Conservation (phyloP, 2,113 vertebrate species). For the Orientallactaga bullata region DNA sequence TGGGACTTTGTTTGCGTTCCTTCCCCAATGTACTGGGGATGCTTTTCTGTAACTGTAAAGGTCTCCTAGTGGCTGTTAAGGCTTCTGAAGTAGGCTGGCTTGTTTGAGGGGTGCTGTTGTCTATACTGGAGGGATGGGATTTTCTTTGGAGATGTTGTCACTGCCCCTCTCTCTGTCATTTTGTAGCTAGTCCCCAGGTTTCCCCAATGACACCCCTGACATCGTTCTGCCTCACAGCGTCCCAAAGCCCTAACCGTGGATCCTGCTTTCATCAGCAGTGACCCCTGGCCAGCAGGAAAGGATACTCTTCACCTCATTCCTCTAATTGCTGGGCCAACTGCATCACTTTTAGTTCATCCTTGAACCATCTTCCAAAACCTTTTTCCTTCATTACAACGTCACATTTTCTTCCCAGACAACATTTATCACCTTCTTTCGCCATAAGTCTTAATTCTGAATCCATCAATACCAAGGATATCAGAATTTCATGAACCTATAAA, state of each 20-base stretch:
- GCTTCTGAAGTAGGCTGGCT: background rate
- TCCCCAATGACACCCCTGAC: background rate
- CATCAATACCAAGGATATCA: background rate
- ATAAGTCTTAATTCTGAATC: slow-evolving; percentile 35
- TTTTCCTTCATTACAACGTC: background rate
- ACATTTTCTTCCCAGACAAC: background rate
- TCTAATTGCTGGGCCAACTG: background rate
- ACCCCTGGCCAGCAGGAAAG: background rate
- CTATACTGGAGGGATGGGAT: background rate
- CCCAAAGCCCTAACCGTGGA: background rate
- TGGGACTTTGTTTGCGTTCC: background rate
- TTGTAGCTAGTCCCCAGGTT: no score
- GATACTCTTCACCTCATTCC: background rate
- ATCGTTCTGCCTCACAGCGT: background rate
- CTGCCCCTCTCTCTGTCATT: background rate
- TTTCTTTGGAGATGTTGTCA: no score
- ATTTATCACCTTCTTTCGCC: background rate
- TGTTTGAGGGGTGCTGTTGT: background rate
- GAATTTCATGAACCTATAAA: background rate
- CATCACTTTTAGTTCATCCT: background rate
- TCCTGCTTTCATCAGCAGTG: background rate
- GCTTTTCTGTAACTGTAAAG: background rate
- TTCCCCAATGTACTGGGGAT: background rate
- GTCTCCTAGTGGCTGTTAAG: background rate
- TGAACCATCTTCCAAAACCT: background rate